phyloP scores from a whole-genome alignment of 2,888 invertebrate genomes.

The Ichneumoninae sp. region DNA sequence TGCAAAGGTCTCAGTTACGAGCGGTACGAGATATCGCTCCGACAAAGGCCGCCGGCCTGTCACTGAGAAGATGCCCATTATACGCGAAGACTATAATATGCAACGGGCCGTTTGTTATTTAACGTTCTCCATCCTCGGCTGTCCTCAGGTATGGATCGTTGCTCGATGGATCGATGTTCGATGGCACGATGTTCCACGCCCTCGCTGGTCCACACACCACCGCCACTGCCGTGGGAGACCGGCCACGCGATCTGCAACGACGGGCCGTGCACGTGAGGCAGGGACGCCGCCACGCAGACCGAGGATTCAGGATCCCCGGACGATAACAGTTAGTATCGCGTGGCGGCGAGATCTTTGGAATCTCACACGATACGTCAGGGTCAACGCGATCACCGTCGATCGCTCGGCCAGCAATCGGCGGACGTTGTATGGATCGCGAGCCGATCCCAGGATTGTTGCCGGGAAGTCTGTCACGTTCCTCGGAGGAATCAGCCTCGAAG shows the following conservation, averaged over 20 bases:
- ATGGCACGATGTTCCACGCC: conserved; percentile 81
- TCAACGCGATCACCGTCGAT: conserved; percentile 29
- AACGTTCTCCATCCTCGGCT: conserved; percentile 36
- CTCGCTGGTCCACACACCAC: conserved; percentile 79
- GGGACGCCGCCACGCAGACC: conserved; percentile 83
- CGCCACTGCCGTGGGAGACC: conserved; percentile 81
- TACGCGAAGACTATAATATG: not conserved
- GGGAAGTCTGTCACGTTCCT: conserved; percentile 29
- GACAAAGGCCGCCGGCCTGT: not conserved
- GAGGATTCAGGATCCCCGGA: conserved; percentile 79
- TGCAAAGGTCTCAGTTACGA: not conserved
- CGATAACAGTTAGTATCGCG: conserved; percentile 82
- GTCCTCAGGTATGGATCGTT: conserved; percentile 79
- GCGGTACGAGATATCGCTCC: not conserved
- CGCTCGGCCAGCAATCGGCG: conserved; percentile 22
- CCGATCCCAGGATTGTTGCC: conserved; percentile 45
- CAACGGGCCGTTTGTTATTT: not conserved
- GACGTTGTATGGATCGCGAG: conserved; percentile 38
- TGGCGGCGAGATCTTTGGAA: conserved; percentile 76
- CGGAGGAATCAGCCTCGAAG: conserved; percentile 11
- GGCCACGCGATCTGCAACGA: conserved; percentile 76
- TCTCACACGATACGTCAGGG: not conserved
- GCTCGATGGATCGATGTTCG: conserved; percentile 82
- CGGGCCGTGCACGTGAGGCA: conserved; percentile 79
- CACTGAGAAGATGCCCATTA: not conserved